Evolutionary conservation across 1,140 invertebrate species (phyloP), one percentile per base, ranked within the genome.

Genomic region (Drosophila hydei): DNA sequence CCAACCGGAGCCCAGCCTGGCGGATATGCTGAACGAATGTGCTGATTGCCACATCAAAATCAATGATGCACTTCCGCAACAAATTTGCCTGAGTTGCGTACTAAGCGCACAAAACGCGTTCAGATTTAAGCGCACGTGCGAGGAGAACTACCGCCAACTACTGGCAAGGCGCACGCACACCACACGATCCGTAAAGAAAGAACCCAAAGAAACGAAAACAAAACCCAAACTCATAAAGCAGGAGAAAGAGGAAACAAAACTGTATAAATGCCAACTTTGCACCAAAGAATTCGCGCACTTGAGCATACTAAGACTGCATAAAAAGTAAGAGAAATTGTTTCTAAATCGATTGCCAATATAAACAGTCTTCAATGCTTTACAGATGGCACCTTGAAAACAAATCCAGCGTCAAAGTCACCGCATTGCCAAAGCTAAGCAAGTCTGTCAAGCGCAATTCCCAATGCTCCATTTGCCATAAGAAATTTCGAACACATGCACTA

Each of bases 11-110:
- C 62, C 51, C 12, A 27, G 51, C 14, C 27, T 65, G 19, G 63
- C 63, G 23, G 43, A 67, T 14, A 67, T 67, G 63, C 43, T 67
- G 0, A 67, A 48, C 16, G 63, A 59, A 12, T 59, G 55, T n/a
- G 55, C 63, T n/a, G 25, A 50, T 12, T 59, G 63, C 14, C 9
- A 43, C 33, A 33, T 67, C 18, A 12, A 59, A 5, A 9, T 9
- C 43, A 27, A 59, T 18, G 62, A 65, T 47, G 21, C 6, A 25
- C 30, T 65, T 8, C 23, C 63, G 0, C 54, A 67, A n/a, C 21
- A 50, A 19, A 67, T 67, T 1, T 67, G 63, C 36, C 9, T 50
- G 1, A 42, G 45, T 9, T 67, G 63, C 7, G 43, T 67, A 4
- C 30, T 42, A 1, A 27, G 63, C n/a, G 54, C 63, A 1, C 63